Base-by-base conservation (phyloP, 1,140 invertebrate species). In the Colletes gigas region DNA sequence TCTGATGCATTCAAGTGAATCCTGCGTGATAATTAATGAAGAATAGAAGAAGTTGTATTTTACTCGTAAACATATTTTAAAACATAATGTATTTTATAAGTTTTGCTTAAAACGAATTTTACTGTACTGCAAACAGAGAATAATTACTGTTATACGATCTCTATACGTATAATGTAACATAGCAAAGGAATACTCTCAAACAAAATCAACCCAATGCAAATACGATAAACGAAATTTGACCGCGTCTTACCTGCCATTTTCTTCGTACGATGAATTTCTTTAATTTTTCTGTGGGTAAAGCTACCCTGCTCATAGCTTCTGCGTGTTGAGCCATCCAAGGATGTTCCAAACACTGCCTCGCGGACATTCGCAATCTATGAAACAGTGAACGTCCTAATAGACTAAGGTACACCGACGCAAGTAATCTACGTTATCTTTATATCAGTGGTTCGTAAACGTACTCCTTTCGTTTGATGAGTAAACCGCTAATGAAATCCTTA, bases 211-310 rank as follows among this genome's bases (percentile, higher is more conserved):
- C 54, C 50, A 15, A 12, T 14, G 14, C 2, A 62, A 44, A 41
- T 41, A 39, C 4, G 8, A 54, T n/a, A n/a, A 80, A 66, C 14
- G n/a, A 39, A 54, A 14, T 21, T 39, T 41, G 3, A n/a, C 7
- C 17, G 21, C 70, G 57, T 52, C 77, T 79, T 82, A 98, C 97
- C 96, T 98, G 97, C 98, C 97, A 98, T 93, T 98, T 98, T 90
- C 97, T 94, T 81, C 97, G 94, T 82, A 98, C 96, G 79, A 98
- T 96, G 89, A 98, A 98, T 84, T 96, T 97, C 92, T 98, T 98
- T 9, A 98, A 94, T 92, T 98, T 98, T 80, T 97, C 97, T 3
- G 97, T 98, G 85, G 96, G 96, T 67, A 98, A 93, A 82, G 95
- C 95, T 62, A 96, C 95, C 76, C 94, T 95, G 81, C 95, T 96